Evolutionary conservation across 2,888 invertebrate genomes (phyloP).

Genomic region (Cerastoderma edule): DNA sequence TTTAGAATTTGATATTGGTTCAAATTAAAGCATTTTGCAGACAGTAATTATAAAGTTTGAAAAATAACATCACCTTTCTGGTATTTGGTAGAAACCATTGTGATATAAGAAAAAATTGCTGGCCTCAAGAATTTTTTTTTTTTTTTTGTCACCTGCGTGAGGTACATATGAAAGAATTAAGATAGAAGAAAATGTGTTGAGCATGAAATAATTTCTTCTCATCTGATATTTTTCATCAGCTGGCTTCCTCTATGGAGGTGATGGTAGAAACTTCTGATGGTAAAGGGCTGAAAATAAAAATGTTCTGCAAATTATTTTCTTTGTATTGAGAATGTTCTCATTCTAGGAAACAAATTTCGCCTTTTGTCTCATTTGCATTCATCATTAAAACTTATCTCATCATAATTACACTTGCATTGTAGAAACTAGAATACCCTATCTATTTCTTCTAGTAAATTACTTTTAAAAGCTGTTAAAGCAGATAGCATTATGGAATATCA

Average conservation of each 20-base stretch:
- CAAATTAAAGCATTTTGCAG: not conserved
- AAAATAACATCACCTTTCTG: not conserved
- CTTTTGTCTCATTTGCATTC: no score
- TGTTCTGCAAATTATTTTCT: no score
- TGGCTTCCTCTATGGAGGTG: not conserved
- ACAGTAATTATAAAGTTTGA: not conserved
- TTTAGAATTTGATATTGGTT: no score
- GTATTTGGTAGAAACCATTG: not conserved
- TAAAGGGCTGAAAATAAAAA: not conserved
- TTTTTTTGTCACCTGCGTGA: not conserved
- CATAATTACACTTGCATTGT: no score
- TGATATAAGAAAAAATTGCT: conserved; percentile 9
- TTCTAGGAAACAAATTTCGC: no score
- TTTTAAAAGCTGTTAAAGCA: no score
- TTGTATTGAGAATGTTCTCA: no score
- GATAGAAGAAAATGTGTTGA: not conserved
- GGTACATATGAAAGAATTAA: not conserved
- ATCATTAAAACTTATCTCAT: no score
- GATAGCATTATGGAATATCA: no score
- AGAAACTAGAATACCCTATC: no score
- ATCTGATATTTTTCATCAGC: not conserved
- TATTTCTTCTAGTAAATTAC: no score
- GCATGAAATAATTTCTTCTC: not conserved
- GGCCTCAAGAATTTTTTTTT: not conserved
- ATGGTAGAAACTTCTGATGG: not conserved